Base-by-base conservation (phyloP, 1,140 invertebrate species). In the Drosophila varians region DNA sequence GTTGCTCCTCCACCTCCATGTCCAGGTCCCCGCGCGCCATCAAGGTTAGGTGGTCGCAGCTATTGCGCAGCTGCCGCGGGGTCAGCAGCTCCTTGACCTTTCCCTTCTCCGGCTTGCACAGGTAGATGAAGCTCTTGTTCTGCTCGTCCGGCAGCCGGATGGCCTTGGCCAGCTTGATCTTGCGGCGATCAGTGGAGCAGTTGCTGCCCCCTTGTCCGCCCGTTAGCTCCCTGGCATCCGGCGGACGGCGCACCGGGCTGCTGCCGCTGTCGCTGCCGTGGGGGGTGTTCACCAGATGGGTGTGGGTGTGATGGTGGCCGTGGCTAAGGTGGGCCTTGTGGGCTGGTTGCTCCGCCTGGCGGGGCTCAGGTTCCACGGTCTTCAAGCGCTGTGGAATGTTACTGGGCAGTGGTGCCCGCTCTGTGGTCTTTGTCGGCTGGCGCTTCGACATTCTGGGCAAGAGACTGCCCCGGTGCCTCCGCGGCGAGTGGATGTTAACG, bases 71-170 rank as follows among this genome's bases (percentile, higher is more conserved):
- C 1, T 21, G 14, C 0, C 77, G 34, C n/a, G 55, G 66, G 0
- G 69, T 76, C 0, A 80, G 36, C 53, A 82, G 16, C 43, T 82
- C 69, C 34, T 64, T 58, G 11, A 82, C 57, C 40, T 77, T 31
- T 1, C 36, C 36, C 36, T 66, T 74, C 14, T 74, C 78, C 4
- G 80, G 80, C 48, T 86, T 77, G 42, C 80, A 86, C 0, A 86
- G 56, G 40, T 86, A 86, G 11, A 86, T 58, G 7, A 86, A 86
- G 26, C 80, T 86, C 19, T 86, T 66, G 16, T 79, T 86, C 6
- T 77, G 47, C 6, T 65, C 34, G 6, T 86, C 72, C 0, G 80
- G 76, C 45, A 82, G 4, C 0, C 34, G 34, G 1, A 71, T 66
- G 9, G 65, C 42, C 8, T 66, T 57, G 1, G 42, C 57, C 46